A percentile compares a stretch with the other conserved stretches of the same genome.
Evolutionary conservation across 2,113 vertebrate species (phyloP).

Genomic region (Carettochelys insculpta): DNA sequence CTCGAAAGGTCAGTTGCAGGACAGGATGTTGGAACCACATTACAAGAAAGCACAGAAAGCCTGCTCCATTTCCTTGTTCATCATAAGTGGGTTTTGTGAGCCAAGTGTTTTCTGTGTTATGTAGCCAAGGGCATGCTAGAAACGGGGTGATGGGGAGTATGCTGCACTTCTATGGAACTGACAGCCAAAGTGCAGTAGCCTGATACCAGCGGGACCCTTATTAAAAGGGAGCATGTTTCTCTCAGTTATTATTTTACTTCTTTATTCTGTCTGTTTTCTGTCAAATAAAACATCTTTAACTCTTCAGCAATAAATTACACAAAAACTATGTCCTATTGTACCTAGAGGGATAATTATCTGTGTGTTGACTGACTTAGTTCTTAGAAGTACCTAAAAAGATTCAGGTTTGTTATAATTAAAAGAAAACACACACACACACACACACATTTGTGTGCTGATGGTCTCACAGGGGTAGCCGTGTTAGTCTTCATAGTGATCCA

Average conservation of each 20-base stretch:
- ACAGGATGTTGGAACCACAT: not conserved
- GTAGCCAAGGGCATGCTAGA: not conserved
- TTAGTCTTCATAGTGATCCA: no score
- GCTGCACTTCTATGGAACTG: not conserved
- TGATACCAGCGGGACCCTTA: not conserved
- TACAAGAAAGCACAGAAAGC: not conserved
- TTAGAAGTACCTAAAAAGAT: not conserved
- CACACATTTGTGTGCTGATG: not conserved
- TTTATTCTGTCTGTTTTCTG: conserved; percentile 19
- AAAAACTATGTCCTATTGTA: not conserved
- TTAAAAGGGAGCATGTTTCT: not conserved
- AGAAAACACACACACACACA: not conserved
- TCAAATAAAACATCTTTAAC: conserved; percentile 30
- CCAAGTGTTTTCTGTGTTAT: not conserved
- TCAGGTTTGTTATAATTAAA: not conserved
- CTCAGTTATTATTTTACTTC: not conserved
- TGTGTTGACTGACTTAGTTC: conserved; percentile 22
- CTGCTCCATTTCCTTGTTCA: not conserved
- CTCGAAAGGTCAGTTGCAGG: not conserved
- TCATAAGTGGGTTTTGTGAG: not conserved
- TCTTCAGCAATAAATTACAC: conserved; percentile 1
- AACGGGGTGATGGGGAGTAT: not conserved
- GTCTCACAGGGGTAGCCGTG: no score
- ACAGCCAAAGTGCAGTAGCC: not conserved
- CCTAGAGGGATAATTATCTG: conserved; percentile 31